Evolutionary conservation across 2,888 invertebrate species (phyloP), one percentile per base, ranked within the genome.

Genomic region (Metalampra italica): DNA sequence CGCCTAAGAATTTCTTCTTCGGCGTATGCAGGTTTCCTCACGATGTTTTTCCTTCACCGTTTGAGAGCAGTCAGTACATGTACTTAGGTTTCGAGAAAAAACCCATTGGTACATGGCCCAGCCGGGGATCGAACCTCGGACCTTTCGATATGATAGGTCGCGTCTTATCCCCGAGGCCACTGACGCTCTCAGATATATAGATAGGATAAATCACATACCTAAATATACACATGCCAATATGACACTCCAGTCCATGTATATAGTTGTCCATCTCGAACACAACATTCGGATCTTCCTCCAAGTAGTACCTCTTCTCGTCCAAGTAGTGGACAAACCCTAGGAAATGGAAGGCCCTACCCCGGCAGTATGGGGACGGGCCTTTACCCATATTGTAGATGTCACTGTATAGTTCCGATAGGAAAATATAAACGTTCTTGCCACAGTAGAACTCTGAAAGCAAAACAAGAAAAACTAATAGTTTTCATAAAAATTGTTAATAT

Each of bases 341-440:
- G 62, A 89, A 89, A 42, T 84, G 78, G 66, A 89, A 89, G 0
- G 75, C 71, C 0, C 85, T 57, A 0, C 68, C 82, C 49, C 75
- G 74, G 60, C 88, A 88, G 59, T 74, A 84, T 0, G 88, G 88
- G 3, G 79, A 56, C 1, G 70, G 64, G 0, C 86, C 82, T 2
- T 62, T 60, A 0, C 88, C 88, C 78, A 88, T 86, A 55, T 75
- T 65, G 67, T 88, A 88, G 7, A 88, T 86, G 41, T 88, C 88
- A 36, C 82, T 85, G 65, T 87, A 87, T 5, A 87, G 44, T 55
- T 86, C 85, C 1, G 88, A 87, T 9, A 86, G 14, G 54, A 88
- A 88, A 7, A 88, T 60, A 56, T 88, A 88, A 0, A 86, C 80
- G 55, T 87, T 86, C 50, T 73, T 83, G 7, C 86, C 87, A 64